A percentile compares a stretch with the other conserved stretches of the same genome.
Evolutionary conservation across 92 coral and sea anemone genomes (phyloP).

Genomic region (Epizoanthus ramosus): DNA sequence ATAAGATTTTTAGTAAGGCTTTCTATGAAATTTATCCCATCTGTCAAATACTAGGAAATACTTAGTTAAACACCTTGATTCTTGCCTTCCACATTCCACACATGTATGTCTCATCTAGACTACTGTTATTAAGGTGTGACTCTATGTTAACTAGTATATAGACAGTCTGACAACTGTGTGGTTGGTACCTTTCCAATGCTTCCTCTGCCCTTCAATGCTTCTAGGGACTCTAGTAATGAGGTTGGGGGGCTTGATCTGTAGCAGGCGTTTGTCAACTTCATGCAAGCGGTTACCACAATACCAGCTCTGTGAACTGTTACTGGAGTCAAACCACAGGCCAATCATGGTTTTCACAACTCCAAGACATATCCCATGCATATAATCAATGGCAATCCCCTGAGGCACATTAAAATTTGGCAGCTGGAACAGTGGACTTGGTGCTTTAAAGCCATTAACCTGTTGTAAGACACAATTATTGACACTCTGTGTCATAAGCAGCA

Average conservation of each 20-base stretch:
- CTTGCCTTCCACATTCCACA: too few relatives aligned
- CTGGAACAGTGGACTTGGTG: conserved; percentile 47
- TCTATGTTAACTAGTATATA: too few relatives aligned
- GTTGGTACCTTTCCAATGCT: conserved; percentile 68
- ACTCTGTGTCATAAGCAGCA: too few relatives aligned
- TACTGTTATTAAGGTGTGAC: too few relatives aligned
- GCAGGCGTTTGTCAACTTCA: conserved; percentile 50
- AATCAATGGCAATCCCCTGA: conserved; percentile 53
- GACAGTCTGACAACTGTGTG: too few relatives aligned
- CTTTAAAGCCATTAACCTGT: conserved; percentile 58
- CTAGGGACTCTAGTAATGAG: conserved; percentile 59
- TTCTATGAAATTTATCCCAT: too few relatives aligned
- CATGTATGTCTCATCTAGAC: too few relatives aligned
- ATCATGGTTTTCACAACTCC: conserved; percentile 61
- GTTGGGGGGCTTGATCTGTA: conserved; percentile 52
- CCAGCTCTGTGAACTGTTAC: conserved; percentile 45
- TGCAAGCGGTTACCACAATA: conserved; percentile 55
- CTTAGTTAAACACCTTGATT: too few relatives aligned
- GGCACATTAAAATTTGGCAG: conserved; percentile 50
- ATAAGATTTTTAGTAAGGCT: too few relatives aligned
- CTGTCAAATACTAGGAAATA: too few relatives aligned
- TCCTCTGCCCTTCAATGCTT: conserved; percentile 53
- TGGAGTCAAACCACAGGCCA: conserved; percentile 58
- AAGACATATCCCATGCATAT: conserved; percentile 63
- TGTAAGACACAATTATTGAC: too few relatives aligned